phyloP scores from a whole-genome alignment of 2,888 invertebrate species.

The Thereva nobilitata region DNA sequence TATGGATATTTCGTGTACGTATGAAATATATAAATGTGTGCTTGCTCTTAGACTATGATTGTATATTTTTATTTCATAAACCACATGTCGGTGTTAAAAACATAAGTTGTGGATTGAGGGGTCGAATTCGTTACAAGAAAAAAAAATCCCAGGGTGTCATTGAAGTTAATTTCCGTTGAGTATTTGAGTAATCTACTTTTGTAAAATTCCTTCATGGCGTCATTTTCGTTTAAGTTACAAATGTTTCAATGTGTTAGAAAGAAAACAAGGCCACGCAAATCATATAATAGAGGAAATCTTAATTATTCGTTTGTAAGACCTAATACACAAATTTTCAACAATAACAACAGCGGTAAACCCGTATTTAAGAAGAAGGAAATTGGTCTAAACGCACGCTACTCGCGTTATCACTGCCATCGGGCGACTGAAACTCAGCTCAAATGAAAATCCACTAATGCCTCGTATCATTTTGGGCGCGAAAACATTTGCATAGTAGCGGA shows the following conservation, averaged over 20 bases:
- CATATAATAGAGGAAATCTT: constrained; percentile 7
- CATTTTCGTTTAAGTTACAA: too few relatives aligned
- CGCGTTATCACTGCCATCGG: constrained; percentile 26
- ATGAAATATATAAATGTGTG: constrained; percentile 13
- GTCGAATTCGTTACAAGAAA: constrained; percentile 19
- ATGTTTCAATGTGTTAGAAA: constrained; percentile 16
- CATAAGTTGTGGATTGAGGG: constrained; percentile 24
- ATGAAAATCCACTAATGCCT: constrained; percentile 14
- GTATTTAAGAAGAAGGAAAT: too few relatives aligned
- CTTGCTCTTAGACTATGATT: constrained; percentile 1
- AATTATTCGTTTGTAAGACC: constrained; percentile 9
- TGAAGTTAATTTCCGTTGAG: constrained; percentile 9
- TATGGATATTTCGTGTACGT: constrained; percentile 8
- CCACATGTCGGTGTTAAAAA: constrained; percentile 32
- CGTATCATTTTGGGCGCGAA: constrained; percentile 33
- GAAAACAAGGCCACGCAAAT: constrained; percentile 29
- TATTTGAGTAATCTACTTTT: constrained; percentile 3
- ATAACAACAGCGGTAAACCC: too few relatives aligned
- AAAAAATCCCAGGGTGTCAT: constrained; percentile 19
- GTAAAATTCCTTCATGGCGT: background rate
- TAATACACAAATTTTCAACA: too few relatives aligned
- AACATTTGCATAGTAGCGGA: constrained; percentile 33
- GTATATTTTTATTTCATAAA: constrained; percentile 34
- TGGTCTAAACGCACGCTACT: background rate
- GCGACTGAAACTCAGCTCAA: constrained; percentile 13